Evolutionary conservation across 2,113 vertebrate species (phyloP).

Genomic region (Sapajus apella): DNA sequence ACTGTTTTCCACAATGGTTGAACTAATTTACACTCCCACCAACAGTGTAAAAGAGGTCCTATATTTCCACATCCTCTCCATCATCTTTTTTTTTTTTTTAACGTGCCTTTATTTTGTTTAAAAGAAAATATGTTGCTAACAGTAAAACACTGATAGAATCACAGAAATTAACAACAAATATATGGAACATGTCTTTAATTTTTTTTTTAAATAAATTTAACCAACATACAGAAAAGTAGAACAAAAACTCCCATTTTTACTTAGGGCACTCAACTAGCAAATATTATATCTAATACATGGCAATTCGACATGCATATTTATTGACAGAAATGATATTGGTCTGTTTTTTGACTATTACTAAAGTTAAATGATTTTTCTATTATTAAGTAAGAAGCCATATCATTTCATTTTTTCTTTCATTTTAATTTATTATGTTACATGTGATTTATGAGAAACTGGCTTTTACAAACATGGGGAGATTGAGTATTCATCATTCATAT

Average conservation of each 20-base stretch:
- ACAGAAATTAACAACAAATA: not conserved
- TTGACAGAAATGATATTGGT: not conserved
- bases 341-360: not conserved
- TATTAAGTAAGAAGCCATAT: not conserved
- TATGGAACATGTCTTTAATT: not conserved
- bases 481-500: not conserved
- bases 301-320: no score
- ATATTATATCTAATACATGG: not conserved
- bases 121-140: not conserved
- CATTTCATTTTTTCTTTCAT: not conserved
- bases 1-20: no score
- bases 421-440: not conserved
- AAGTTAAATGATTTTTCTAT: not conserved
- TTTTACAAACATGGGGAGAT: rapidly evolving
- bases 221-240: not conserved
- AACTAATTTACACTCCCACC: no score
- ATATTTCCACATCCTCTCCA: no score
- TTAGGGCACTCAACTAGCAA: not conserved
- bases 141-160: not conserved
- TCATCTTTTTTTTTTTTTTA: not conserved
- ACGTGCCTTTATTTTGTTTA: not conserved
- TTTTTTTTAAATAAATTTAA: not conserved
- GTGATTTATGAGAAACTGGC: not conserved
- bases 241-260: not conserved
- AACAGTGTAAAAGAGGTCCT: no score